Evolutionary conservation across 2,888 invertebrate genomes (phyloP), one percentile per base, ranked within the genome.

Genomic region (Meiosimyza decipiens): DNA sequence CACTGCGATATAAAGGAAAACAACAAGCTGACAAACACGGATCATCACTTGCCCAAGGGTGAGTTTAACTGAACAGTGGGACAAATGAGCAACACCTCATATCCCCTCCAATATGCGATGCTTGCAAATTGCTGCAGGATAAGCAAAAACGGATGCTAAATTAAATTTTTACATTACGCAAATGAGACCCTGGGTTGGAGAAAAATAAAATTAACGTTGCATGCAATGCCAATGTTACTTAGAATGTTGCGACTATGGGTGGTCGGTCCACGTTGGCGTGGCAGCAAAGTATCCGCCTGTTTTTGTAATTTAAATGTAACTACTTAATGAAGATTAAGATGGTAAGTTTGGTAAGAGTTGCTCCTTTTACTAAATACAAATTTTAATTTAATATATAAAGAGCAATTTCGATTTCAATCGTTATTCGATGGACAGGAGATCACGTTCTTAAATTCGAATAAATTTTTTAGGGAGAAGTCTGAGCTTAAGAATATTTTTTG

Each of bases 111-210:
- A 40, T 2, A 40, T 9, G 40, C 62, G n/a, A 13, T 62, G 40
- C 28, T 16, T 51, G 22, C 51, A 80, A 80, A 77, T 81, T 49
- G 51, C 15, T 51, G 22, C 33, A 15, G 28, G 22, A 18, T 64
- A 6, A 13, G 22, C 15, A 28, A 54, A 70, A 33, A 52, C 16
- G 52, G 51, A 51, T 79, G 79, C 77, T 80, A 81, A 82, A 81
- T 83, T 81, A 81, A 82, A 79, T 83, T 82, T 80, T 77, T 81
- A 79, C 83, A 83, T 82, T 82, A 82, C 78, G 81, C 80, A 82
- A 82, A 82, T 82, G 82, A 82, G 81, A 72, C 40, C 40, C 57
- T 15, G 12, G 11, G n/a, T 4, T 4, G 15, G 11, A 9, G 40
- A 9, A 40, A 40, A n/a, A 11, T 13, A 15, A 28, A 28, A 57